These are phyloP conservation scores for Gallinago paraguaiae DNA, from an alignment of 2,113 vertebrate genomes.

Conservation along the genomic window DNA sequence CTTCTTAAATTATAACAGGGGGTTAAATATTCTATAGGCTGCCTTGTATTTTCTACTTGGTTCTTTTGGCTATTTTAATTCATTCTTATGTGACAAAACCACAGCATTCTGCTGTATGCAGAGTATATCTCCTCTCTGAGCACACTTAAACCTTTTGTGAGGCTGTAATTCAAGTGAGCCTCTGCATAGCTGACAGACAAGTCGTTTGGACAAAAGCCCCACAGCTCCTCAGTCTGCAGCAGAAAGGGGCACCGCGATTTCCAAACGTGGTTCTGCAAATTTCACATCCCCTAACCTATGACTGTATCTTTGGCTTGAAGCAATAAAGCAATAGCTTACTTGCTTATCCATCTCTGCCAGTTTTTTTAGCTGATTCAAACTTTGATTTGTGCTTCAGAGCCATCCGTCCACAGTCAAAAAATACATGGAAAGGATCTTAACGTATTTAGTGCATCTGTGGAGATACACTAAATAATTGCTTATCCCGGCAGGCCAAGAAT, in stretches of 20 bases:
- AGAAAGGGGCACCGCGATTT: background rate
- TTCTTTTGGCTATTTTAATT: background rate
- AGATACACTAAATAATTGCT: background rate
- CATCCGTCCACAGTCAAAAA: background rate
- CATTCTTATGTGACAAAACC: background rate
- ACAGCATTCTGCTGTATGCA: background rate
- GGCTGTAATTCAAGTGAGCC: constrained; percentile 10
- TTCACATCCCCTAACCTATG: background rate
- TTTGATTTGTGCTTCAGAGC: constrained; percentile 24
- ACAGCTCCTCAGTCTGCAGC: background rate
- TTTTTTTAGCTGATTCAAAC: constrained; percentile 29
- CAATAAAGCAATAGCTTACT: constrained; percentile 20
- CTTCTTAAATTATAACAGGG: background rate
- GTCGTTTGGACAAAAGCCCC: constrained; percentile 11
- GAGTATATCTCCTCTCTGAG: background rate
- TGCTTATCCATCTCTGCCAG: constrained; percentile 38
- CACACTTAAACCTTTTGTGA: background rate
- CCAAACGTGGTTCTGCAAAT: background rate
- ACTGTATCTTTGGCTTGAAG: background rate
- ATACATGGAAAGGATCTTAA: background rate
- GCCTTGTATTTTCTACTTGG: background rate
- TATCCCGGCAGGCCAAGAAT: background rate
- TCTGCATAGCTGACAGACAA: background rate
- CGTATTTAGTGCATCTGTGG: background rate
- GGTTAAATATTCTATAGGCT: background rate